These are phyloP conservation scores for Notolabrus celidotus DNA, from an alignment of 2,797 vertebrate genomes.

Conservation along the genomic window DNA sequence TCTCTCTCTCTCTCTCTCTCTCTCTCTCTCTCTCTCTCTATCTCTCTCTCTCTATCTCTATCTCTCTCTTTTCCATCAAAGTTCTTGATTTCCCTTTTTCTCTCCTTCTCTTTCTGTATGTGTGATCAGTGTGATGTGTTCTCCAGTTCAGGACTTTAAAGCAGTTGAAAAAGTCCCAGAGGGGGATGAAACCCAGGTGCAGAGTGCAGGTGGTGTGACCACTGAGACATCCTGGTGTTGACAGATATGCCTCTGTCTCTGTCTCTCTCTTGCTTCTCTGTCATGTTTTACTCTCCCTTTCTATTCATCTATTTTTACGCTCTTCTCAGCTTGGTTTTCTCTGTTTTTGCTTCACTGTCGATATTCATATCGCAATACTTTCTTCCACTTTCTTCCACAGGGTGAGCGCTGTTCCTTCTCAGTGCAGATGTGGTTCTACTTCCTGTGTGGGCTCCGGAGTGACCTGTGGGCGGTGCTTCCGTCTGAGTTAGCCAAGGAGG, in stretches of 20 bases:
- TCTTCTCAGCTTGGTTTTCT: constrained; percentile 27
- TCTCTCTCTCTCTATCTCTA: no score
- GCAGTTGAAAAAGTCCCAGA: constrained; percentile 66
- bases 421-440: constrained; percentile 99
- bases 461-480: constrained; percentile 92
- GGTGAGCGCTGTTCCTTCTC: constrained; percentile 98
- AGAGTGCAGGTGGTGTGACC: constrained; percentile 82
- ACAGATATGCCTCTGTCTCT: constrained; percentile 69
- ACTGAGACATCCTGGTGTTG: constrained; percentile 71
- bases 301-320: constrained; percentile 57
- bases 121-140: constrained; percentile 72
- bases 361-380: constrained; percentile 61
- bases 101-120: constrained; percentile 30
- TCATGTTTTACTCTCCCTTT: constrained; percentile 45
- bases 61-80: constrained; percentile 24
- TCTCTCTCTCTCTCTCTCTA: no score
- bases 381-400: constrained; percentile 79
- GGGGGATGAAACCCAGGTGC: constrained; percentile 79
- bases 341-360: constrained; percentile 52
- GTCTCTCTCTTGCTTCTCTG: constrained; percentile 49
- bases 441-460: constrained; percentile 90
- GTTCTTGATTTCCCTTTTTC: constrained; percentile 16
- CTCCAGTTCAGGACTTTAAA: constrained; percentile 80
- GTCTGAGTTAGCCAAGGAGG: constrained; percentile 85
- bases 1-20: constrained; percentile 20